Base-by-base conservation (phyloP, 1,140 invertebrate species). In the Orius insidiosus region DNA sequence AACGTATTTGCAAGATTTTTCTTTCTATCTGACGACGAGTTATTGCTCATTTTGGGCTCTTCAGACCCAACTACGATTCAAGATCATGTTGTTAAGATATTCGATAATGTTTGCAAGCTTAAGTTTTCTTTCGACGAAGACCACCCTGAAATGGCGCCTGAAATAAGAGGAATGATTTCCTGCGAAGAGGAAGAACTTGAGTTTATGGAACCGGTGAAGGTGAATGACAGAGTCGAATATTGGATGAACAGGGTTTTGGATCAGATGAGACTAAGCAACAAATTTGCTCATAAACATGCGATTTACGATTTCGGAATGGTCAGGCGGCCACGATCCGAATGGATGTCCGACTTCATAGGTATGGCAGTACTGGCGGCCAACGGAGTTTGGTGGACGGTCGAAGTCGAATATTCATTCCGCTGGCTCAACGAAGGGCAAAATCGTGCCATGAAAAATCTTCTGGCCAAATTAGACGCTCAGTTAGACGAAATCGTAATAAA, bases 321-420 rank as follows among this genome's bases (percentile, higher is more conserved):
- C 61, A 69, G 71, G 65, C 70, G 63, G 63, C 64, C 69, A 1
- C 69, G 74, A 69, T 74, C 52, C 35, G 2, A 85, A 41, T 93
- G 87, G 87, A 85, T 92, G 68, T 57, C 86, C 55, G 75, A 85
- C 52, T 88, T 80, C 64, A 80, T 83, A 60, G 87, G 86, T 35
- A 89, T 90, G 85, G 73, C 90, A 18, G 76, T 82, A 53, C 63
- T 92, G 1, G 80, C 78, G 0, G 78, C 78, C 0, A 87, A 87
- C 67, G 78, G 84, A 56, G 80, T 92, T 7, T 93, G 87, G 87
- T 93, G 86, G 86, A 92, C 87, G 0, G 84, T 80, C 14, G 86
- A 92, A 65, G 84, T 87, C 1, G 87, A 94, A 60, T 80, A 92
- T 56, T 79, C 85, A 0, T 92, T 93, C 57, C 59, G 64, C 1